phyloP scores from a whole-genome alignment of 2,888 invertebrate species.

The Amphipoea lucens region DNA sequence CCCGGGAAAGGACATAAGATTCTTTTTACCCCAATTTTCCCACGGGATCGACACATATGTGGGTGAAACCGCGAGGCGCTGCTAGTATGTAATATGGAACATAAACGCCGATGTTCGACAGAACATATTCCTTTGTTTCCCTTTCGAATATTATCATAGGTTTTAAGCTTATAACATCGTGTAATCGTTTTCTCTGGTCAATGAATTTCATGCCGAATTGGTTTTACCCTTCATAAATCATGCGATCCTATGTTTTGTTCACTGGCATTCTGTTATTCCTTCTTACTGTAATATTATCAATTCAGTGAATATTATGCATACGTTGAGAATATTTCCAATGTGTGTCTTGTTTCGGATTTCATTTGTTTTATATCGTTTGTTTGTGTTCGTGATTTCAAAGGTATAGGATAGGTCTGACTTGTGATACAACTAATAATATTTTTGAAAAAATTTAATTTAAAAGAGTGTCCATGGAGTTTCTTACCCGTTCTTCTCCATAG shows the following conservation, averaged over 20 bases:
- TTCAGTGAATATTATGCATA: conserved; percentile 29
- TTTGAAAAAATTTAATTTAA: too few relatives aligned
- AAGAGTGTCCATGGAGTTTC: too few relatives aligned
- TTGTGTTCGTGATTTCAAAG: too few relatives aligned
- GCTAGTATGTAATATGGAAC: neutral
- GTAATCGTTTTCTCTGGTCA: conserved; percentile 28
- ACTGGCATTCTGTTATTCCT: neutral
- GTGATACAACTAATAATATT: too few relatives aligned
- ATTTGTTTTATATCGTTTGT: neutral
- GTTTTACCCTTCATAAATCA: conserved; percentile 36
- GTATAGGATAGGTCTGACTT: too few relatives aligned
- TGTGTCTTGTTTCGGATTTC: neutral
- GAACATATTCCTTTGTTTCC: neutral
- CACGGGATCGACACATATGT: too few relatives aligned
- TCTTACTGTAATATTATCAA: conserved; percentile 5
- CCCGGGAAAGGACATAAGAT: too few relatives aligned
- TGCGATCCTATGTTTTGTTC: conserved; percentile 24
- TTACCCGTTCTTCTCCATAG: too few relatives aligned
- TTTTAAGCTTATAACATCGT: conserved; percentile 31
- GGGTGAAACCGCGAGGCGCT: too few relatives aligned
- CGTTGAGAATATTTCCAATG: neutral
- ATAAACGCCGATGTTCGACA: neutral
- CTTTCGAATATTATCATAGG: conserved; percentile 6
- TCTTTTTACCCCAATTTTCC: too few relatives aligned
- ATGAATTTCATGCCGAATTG: conserved; percentile 39